phyloP scores from a whole-genome alignment of 1,140 invertebrate species.

The Caerostris darwini region DNA sequence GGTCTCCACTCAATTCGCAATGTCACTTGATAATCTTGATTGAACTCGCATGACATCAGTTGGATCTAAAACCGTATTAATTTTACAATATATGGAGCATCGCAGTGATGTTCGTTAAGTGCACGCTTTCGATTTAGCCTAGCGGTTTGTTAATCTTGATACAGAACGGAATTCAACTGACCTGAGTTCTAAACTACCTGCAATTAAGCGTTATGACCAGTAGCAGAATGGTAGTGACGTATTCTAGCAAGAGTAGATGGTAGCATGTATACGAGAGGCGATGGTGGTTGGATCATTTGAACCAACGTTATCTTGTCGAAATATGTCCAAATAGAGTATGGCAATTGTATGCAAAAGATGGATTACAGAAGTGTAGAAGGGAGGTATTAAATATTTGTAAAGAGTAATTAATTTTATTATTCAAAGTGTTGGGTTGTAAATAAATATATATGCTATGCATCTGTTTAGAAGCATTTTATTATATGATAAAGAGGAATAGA shows the following conservation, averaged over 20 bases:
- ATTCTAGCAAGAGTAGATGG: background rate
- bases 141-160: constrained; percentile 63
- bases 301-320: background rate
- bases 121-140: constrained; percentile 6
- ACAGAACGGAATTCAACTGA: constrained; percentile 54
- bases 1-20: constrained; percentile 13
- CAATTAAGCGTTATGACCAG: constrained; percentile 38
- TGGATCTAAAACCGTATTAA: constrained; percentile 45
- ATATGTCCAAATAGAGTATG: too few species aligned
- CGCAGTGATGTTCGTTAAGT: constrained; percentile 8
- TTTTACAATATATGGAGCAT: constrained; percentile 55
- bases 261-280: background rate
- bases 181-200: constrained; percentile 45
- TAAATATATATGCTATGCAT: too few species aligned
- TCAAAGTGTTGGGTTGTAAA: too few species aligned
- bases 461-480: too few species aligned
- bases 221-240: background rate
- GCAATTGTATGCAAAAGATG: too few species aligned
- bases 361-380: too few species aligned
- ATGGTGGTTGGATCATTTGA: background rate
- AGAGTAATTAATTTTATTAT: too few species aligned
- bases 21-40: constrained; percentile 54
- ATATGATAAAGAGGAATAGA: too few species aligned
- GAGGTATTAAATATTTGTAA: too few species aligned
- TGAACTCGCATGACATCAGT: background rate